Evolutionary conservation across 1,140 invertebrate genomes (phyloP), one percentile per base, ranked within the genome.

Genomic region (Listronotus oregonensis): DNA sequence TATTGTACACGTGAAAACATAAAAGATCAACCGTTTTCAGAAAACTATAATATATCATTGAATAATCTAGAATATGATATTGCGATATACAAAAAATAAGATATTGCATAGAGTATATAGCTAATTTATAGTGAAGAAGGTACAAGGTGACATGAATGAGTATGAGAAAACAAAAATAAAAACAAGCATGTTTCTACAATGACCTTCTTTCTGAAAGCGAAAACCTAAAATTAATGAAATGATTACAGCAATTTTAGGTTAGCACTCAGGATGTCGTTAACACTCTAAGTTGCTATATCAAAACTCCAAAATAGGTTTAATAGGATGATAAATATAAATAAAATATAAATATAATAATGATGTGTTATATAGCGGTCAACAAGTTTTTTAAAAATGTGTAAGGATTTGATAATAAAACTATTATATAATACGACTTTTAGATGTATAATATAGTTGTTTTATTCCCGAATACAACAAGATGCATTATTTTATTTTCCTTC

Each of bases 101-200:
- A 27, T 27, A 27, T 27, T 27, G 17, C 1, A 46, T 46, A 46
- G n/a, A 46, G 17, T 37, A 46, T 18, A 46, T 18, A 17, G n/a
- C n/a, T 2, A 8, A 46, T n/a, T n/a, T 46, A 14, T 1, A 46
- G 14, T 46, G 1, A 46, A 2, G 17, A 8, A 17, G 6, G 9
- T 14, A 17, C 10, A 27, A 27, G 5, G 21, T 27, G 21, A 27
- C 5, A 27, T 27, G 21, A 27, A 27, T 27, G 2, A 27, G 21
- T 27, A 27, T 27, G 21, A 49, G 12, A 44, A 43, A 31, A 60
- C 57, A 50, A 21, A 39, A 14, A 58, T 31, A 58, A 32, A 15
- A 58, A 32, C 37, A 50, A 50, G 14, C 27, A 21, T 50, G 47
- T 50, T 50, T 31, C 47, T 37, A 37, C 34, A 37, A 37, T 9